phyloP scores from a whole-genome alignment of 2,797 vertebrate genomes.

The Rhinella marina region DNA sequence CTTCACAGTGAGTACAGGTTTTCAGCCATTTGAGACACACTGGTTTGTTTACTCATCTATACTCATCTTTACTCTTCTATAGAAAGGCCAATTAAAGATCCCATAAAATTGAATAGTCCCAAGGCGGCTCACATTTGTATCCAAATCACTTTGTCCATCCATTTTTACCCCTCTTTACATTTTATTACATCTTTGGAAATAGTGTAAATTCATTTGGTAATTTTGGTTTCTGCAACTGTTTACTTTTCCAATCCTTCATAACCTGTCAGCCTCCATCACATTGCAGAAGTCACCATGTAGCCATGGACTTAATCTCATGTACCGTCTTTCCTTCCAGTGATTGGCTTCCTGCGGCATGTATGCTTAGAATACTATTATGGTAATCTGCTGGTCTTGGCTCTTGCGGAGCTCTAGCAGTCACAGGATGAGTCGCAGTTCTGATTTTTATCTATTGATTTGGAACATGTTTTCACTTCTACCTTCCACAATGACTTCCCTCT shows the following conservation, averaged over 20 bases:
- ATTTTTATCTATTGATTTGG: constrained; percentile 23
- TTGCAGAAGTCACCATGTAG: neutral
- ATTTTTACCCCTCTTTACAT: too few species aligned
- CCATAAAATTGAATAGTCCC: too few species aligned
- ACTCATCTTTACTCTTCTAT: neutral
- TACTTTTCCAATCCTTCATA: neutral
- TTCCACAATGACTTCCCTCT: neutral
- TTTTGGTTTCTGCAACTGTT: neutral
- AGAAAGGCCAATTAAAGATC: too few species aligned
- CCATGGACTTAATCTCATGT: neutral
- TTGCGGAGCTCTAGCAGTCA: neutral
- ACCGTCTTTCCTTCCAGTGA: neutral
- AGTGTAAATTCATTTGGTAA: neutral
- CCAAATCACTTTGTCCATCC: too few species aligned
- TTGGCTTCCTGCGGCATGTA: neutral
- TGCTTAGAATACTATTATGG: neutral
- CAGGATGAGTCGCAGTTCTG: neutral
- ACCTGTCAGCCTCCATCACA: neutral
- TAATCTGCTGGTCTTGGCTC: neutral
- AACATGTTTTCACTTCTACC: neutral
- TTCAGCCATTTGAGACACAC: neutral
- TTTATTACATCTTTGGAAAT: neutral
- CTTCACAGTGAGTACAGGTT: neutral
- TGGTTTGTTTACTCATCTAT: neutral
- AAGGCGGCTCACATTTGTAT: too few species aligned